phyloP scores from a whole-genome alignment of 2,113 vertebrate genomes.

The Trichechus manatus region DNA sequence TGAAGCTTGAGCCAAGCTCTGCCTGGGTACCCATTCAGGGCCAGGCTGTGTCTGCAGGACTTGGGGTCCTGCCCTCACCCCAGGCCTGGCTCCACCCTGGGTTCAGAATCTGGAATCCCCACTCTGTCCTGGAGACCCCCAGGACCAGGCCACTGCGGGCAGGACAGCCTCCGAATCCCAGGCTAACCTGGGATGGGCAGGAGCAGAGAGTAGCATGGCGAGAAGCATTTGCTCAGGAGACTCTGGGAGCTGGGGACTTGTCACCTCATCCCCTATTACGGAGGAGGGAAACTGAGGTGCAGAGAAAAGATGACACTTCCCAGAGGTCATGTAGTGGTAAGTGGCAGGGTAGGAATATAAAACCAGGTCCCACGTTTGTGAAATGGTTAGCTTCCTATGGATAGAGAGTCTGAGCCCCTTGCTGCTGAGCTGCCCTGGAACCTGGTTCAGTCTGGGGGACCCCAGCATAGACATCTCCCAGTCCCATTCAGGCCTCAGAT shows the following conservation, averaged over 20 bases:
- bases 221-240: too few species aligned
- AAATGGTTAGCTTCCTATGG: neutral
- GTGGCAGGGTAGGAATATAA: neutral
- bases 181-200: neutral
- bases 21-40: neutral
- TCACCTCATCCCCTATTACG: accelerated
- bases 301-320: accelerated
- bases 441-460: neutral
- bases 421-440: neutral
- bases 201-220: neutral
- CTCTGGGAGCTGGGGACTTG: neutral
- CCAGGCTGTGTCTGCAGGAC: neutral
- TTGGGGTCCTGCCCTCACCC: neutral
- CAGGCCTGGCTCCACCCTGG: neutral
- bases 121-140: neutral
- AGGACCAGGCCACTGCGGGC: too few species aligned
- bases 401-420: neutral
- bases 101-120: neutral
- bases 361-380: neutral
- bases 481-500: neutral
- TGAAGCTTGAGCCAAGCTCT: neutral
- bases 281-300: neutral
- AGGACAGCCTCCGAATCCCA: neutral
- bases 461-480: neutral
- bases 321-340: neutral